These are phyloP conservation scores for Eupithecia vulgata DNA, from an alignment of 2,888 invertebrate species.

Conservation along the genomic window DNA sequence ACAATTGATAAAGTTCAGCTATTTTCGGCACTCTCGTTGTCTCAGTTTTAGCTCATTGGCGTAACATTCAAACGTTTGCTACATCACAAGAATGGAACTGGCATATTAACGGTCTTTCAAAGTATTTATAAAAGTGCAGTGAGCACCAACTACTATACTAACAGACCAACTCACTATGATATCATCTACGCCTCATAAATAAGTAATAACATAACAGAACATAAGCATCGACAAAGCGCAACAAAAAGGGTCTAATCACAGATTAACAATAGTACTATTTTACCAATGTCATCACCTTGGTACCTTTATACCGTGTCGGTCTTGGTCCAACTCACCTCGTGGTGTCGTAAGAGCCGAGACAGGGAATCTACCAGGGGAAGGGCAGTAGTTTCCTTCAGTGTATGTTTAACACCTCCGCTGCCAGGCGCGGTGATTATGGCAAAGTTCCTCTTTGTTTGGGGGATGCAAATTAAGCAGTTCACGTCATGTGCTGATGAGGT, in stretches of 20 bases:
- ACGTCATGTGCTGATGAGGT: not conserved
- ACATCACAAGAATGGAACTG: not conserved
- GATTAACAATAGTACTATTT: not conserved
- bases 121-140: not conserved
- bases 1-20: too few relatives aligned
- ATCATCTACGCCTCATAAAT: not conserved
- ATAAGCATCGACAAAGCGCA: not conserved
- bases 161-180: not conserved
- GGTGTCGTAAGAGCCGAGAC: not conserved
- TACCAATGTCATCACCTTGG: not conserved
- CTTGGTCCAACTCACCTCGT: not conserved
- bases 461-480: not conserved
- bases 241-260: not conserved
- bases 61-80: not conserved
- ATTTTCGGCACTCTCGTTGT: too few relatives aligned
- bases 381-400: not conserved
- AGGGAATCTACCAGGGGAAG: not conserved
- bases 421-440: not conserved
- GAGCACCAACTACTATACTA: not conserved
- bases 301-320: not conserved
- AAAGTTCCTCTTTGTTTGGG: not conserved
- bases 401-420: not conserved
- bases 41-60: not conserved
- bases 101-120: too few relatives aligned
- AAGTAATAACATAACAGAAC: too few relatives aligned